Conservation (phyloP, 2,797 vertebrate genomes). For the Cossypha dichroa region DNA sequence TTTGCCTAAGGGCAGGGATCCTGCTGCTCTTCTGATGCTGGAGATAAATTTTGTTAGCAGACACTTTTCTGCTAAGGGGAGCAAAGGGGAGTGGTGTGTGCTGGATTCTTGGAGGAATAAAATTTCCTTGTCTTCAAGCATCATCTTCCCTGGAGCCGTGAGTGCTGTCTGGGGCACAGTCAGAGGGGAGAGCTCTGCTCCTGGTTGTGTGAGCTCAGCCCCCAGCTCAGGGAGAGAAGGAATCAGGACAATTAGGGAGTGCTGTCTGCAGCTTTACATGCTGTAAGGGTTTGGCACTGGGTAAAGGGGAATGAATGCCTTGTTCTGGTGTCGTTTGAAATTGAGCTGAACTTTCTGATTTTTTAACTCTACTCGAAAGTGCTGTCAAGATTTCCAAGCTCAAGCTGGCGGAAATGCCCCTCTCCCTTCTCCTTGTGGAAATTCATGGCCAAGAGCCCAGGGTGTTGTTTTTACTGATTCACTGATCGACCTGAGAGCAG, state of each 20-base stretch:
- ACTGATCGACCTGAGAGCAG: rapidly evolving
- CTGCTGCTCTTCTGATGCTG: conserved; percentile 22
- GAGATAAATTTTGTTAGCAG: conserved; percentile 38
- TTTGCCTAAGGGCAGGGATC: conserved; percentile 31
- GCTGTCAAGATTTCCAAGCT: rapidly evolving
- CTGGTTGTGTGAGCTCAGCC: rapidly evolving
- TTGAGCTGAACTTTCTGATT: neutral
- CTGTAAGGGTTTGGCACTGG: neutral
- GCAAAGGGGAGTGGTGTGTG: neutral
- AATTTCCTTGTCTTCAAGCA: neutral
- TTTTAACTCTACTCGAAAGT: rapidly evolving
- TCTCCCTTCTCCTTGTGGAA: neutral
- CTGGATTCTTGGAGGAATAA: neutral
- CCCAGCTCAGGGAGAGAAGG: neutral
- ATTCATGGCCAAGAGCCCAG: neutral
- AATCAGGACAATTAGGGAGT: neutral
- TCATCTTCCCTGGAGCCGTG: neutral
- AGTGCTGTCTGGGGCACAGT: neutral
- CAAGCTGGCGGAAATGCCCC: neutral
- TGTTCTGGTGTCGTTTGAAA: neutral
- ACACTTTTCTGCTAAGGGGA: neutral
- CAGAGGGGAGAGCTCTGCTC: neutral
- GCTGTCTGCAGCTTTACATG: neutral
- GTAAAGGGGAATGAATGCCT: neutral
- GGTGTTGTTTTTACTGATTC: neutral